Percentiles rank a stretch among this genome's conserved stretches.
Evolutionary conservation across 2,113 vertebrate species (phyloP).

Genomic region (Dunckerocampus dactyliophorus): DNA sequence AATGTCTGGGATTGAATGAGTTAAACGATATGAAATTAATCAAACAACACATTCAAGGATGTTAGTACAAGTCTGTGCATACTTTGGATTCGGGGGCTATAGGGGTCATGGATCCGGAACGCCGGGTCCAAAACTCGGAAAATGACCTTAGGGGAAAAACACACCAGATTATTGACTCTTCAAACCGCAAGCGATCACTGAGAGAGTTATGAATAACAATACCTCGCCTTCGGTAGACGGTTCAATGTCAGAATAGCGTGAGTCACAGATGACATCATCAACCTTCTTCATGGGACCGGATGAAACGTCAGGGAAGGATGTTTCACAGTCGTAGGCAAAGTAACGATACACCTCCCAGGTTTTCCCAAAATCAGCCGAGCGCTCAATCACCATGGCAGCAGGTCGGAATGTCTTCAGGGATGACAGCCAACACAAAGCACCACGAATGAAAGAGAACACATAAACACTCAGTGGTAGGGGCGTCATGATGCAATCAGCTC

Average conservation of each 20-base stretch:
- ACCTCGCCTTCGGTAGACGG: constrained; percentile 97
- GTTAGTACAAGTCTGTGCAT: constrained; percentile 33
- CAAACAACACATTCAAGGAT: not conserved
- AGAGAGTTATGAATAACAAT: not conserved
- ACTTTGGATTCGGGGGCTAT: constrained; percentile 95
- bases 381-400: constrained; percentile 93
- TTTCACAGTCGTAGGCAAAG: constrained; percentile 94
- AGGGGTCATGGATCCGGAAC: constrained; percentile 93
- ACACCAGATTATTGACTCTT: not conserved
- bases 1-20: too few relatives aligned
- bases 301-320: constrained; percentile 81
- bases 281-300: constrained; percentile 91
- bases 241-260: constrained; percentile 95
- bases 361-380: constrained; percentile 90
- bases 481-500: too few relatives aligned
- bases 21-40: too few relatives aligned
- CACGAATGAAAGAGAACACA: too few relatives aligned
- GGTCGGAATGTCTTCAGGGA: constrained; percentile 86
- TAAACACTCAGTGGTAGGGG: not conserved
- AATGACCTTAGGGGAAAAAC: constrained; percentile 79
- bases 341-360: constrained; percentile 93
- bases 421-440: not conserved
- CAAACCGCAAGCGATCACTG: not conserved
- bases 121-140: constrained; percentile 93
- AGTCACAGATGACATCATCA: constrained; percentile 94